Evolutionary conservation across 2,797 vertebrate species (phyloP).

Genomic region (Acanthis flammea): DNA sequence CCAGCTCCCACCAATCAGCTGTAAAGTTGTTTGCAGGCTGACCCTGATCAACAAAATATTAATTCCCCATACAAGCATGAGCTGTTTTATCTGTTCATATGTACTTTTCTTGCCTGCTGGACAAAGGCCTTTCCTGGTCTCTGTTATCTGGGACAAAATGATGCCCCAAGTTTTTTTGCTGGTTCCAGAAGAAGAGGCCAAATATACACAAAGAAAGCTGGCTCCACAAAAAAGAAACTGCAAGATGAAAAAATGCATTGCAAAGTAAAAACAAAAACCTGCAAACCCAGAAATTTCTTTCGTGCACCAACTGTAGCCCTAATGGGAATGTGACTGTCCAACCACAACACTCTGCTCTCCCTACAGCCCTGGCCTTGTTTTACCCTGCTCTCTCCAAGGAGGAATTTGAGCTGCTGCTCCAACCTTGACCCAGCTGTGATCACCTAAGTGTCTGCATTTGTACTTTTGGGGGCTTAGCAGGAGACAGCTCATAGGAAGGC

Average conservation of each 20-base stretch:
- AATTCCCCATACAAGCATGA: not conserved
- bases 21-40: not conserved
- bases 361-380: not conserved
- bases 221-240: not conserved
- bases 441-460: not conserved
- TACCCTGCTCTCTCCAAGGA: not conserved
- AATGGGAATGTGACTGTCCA: not conserved
- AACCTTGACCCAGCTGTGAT: not conserved
- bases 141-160: not conserved
- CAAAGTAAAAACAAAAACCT: not conserved
- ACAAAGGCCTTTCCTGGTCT: not conserved
- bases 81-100: not conserved
- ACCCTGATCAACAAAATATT: not conserved
- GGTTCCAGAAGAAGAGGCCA: not conserved
- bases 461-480: not conserved
- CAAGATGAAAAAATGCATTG: not conserved
- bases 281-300: not conserved
- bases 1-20: not conserved
- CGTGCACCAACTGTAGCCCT: not conserved
- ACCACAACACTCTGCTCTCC: not conserved
- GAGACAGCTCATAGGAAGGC: not conserved
- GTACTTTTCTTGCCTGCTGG: not conserved
- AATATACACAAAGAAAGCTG: not conserved
- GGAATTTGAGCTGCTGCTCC: not conserved
- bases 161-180: not conserved